Evolutionary conservation across 1,140 invertebrate genomes (phyloP), one percentile per base, ranked within the genome.

Genomic region (Lycorma delicatula): DNA sequence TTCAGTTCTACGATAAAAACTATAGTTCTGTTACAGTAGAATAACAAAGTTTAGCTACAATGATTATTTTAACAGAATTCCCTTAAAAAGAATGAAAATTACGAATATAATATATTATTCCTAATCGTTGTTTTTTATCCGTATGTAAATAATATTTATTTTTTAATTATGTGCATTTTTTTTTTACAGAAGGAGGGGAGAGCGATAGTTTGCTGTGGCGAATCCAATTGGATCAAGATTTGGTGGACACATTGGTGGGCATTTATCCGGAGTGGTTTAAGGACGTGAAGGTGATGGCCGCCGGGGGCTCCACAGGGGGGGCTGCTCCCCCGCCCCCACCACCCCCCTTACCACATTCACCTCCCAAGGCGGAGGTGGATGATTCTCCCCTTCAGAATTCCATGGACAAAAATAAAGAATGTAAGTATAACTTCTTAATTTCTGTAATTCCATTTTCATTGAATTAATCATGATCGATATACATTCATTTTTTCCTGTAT

Each of bases 341-440:
- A 27, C 34, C 38, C n/a, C 61, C 48, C n/a, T 60, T 51, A 27
- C 64, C 60, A 31, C 61, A 55, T 0, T 64, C 65, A 23, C 63
- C 63, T 20, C 91, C 92, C 53, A 92, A 93, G 74, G 87, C 88
- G 67, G 83, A 92, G 69, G 89, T 97, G 65, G 94, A 97, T 74
- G 91, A 93, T 69, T 91, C 89, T 59, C 93, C 93, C 9, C 78
- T 95, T 60, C 90, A 93, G 66, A 86, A 91, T 66, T 81, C 87
- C 67, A 92, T 96, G 84, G 91, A 94, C 73, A 93, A 92, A 70
- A 96, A 97, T 74, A 97, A 96, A 81, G 92, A 97, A 85, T 96
- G 93, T 97, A 75, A 93, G 88, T 84, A 65, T 16, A 16, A 57
- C 36, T 4, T 16, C 13, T n/a, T n/a, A n/a, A n/a, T n/a, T n/a